Base-by-base conservation (phyloP, 2,888 invertebrate species). In the Ennomos quercinarius region DNA sequence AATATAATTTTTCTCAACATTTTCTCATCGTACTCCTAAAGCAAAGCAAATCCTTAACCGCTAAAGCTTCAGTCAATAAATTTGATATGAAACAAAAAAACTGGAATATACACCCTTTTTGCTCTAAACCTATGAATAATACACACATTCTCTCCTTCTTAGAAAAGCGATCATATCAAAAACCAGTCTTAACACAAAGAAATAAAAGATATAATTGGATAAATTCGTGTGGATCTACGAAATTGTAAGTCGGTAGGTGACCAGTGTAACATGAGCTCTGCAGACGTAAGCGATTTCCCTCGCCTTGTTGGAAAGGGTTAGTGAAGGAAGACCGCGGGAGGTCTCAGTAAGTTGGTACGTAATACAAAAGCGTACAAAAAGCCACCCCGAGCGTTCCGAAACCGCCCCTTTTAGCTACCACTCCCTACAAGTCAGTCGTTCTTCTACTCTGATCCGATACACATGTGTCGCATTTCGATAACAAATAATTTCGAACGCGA, bases 381-480 rank as follows among this genome's bases (percentile, higher is more conserved):
- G 84, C 88, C 84, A 85, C 86, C 87, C 88, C 78, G 72, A 66
- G 58, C 68, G 67, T 72, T 70, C 64, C 53, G 64, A 73, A 73
- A 74, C 78, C 89, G 89, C 90, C 91, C 89, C 86, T 84, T 86
- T 78, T 67, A 68, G 59, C 79, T 84, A 85, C 89, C 86, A 86
- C 88, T 83, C 89, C 90, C 86, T 83, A 73, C 55, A 40, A 77
- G 56, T 74, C 85, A 91, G 91, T 91, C 75, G 77, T 71, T 68
- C 71, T 71, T 73, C 58, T 66, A 72, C 74, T 77, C 60, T 66
- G 68, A 70, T 27, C 63, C 62, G 63, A 59, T 50, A 52, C 72
- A 73, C 75, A 84, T 78, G 63, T 54, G 52, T 44, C 38, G 48
- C 37, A 13, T 36, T 12, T 54, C 35, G 34, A 37, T 44, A 2